A percentile compares a stretch with the other conserved stretches of the same genome.
Conservation (phyloP, 2,797 vertebrate genomes). For the Phalloptychus januarius region DNA sequence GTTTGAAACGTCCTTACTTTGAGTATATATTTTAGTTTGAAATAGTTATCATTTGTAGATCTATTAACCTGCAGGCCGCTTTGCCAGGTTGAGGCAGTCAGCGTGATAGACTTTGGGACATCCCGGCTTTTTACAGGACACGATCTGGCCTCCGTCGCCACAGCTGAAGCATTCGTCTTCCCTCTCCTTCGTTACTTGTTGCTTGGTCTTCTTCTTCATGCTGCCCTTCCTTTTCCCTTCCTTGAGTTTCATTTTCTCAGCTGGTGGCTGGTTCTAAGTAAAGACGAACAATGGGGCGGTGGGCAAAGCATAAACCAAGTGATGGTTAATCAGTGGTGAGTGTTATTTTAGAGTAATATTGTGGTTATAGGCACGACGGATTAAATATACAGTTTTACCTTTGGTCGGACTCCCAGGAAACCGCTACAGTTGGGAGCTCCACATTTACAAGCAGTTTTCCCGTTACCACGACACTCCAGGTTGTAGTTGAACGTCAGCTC, state of each 20-base stretch:
- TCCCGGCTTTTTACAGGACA: slow-evolving; percentile 96
- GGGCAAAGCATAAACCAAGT: not conserved
- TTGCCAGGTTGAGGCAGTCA: slow-evolving; percentile 96
- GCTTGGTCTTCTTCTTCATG: slow-evolving; percentile 90
- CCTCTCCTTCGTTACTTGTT: slow-evolving; percentile 90
- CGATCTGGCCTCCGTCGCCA: slow-evolving; percentile 94
- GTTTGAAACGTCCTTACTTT: not conserved
- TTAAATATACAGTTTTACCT: slow-evolving; percentile 79
- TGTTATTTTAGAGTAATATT: not conserved
- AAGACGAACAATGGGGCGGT: not conserved
- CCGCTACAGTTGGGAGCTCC: slow-evolving; percentile 97
- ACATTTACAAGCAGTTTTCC: slow-evolving; percentile 98
- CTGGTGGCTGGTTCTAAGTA: slow-evolving; percentile 88
- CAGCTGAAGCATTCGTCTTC: slow-evolving; percentile 99
- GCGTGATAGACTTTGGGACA: slow-evolving; percentile 99
- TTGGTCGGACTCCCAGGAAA: slow-evolving; percentile 95
- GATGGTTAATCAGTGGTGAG: not conserved
- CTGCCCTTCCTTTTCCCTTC: slow-evolving; percentile 87
- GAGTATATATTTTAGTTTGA: not conserved
- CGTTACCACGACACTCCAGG: slow-evolving; percentile 96
- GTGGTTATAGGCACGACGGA: not conserved
- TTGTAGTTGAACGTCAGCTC: slow-evolving; percentile 99
- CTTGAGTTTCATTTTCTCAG: slow-evolving; percentile 87
- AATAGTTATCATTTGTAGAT: not conserved
- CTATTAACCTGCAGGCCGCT: slow-evolving; percentile 91